Evolutionary conservation across 1,140 invertebrate species (phyloP).

Genomic region (Leptinotarsa undecemlineata): DNA sequence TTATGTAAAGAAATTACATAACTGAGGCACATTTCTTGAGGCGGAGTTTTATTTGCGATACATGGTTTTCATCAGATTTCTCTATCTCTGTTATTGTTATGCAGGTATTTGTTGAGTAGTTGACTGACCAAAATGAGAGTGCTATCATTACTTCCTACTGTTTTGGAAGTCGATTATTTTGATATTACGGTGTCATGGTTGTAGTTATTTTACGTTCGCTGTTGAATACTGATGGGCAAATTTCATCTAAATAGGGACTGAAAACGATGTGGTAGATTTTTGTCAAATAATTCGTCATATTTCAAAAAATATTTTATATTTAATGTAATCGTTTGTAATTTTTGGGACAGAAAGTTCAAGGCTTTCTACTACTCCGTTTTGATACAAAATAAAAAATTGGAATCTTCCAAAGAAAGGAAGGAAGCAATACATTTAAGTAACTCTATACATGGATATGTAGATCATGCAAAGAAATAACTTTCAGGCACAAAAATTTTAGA

Average conservation of each 20-base stretch:
- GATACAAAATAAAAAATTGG: too few species aligned
- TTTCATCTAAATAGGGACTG: not conserved
- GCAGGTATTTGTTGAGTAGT: not conserved
- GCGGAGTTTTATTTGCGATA: not conserved
- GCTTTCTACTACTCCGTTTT: too few species aligned
- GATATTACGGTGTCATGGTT: not conserved
- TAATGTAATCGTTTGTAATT: too few species aligned
- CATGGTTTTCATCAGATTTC: not conserved
- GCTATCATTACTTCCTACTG: not conserved
- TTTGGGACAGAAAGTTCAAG: too few species aligned
- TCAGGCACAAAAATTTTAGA: too few species aligned
- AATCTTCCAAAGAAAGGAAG: too few species aligned
- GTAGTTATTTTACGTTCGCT: not conserved
- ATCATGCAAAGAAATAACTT: too few species aligned
- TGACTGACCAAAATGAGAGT: not conserved
- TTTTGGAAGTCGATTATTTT: not conserved
- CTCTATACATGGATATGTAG: too few species aligned
- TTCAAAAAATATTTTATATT: too few species aligned
- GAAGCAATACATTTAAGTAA: too few species aligned
- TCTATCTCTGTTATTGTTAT: not conserved
- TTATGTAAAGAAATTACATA: not conserved
- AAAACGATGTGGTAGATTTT: too few species aligned
- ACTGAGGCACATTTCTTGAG: not conserved
- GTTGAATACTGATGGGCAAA: not conserved
- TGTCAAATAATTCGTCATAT: too few species aligned